phyloP scores from a whole-genome alignment of 2,113 vertebrate genomes.

The Nansenia antarctica region DNA sequence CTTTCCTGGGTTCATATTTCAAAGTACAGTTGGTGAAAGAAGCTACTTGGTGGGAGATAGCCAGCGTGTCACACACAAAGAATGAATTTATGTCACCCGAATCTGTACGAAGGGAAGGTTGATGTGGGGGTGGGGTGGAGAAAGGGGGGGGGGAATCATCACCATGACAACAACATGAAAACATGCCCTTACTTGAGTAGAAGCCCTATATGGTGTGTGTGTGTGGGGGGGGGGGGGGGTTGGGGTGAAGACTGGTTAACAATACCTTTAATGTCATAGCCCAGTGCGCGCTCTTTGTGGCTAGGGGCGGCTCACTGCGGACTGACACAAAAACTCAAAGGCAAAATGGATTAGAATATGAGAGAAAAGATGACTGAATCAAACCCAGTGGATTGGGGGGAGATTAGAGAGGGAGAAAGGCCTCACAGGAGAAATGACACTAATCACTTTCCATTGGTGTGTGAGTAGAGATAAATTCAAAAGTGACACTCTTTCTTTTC shows the following conservation, averaged over 20 bases:
- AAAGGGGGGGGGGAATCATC: constrained; percentile 38
- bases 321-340: constrained; percentile 76
- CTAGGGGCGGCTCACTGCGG: constrained; percentile 56
- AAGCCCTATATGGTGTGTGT: constrained; percentile 45
- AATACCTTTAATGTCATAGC: constrained; percentile 81
- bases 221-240: constrained; percentile 5
- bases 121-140: not conserved
- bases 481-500: not conserved
- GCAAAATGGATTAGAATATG: constrained; percentile 78
- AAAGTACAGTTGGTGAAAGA: constrained; percentile 66
- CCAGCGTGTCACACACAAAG: constrained; percentile 47
- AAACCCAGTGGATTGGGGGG: constrained; percentile 74
- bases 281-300: constrained; percentile 72
- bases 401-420: constrained; percentile 64
- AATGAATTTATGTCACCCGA: constrained; percentile 59
- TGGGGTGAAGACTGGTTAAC: constrained; percentile 60
- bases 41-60: constrained; percentile 37
- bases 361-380: constrained; percentile 80
- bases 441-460: constrained; percentile 69
- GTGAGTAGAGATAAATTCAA: not conserved
- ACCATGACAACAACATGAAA: constrained; percentile 74
- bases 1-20: constrained; percentile 63
- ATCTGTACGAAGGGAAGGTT: constrained; percentile 30
- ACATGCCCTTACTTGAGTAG: constrained; percentile 59
- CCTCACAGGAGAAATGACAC: constrained; percentile 68